phyloP scores from a whole-genome alignment of 2,888 invertebrate species.

The Calliphora vomitoria region DNA sequence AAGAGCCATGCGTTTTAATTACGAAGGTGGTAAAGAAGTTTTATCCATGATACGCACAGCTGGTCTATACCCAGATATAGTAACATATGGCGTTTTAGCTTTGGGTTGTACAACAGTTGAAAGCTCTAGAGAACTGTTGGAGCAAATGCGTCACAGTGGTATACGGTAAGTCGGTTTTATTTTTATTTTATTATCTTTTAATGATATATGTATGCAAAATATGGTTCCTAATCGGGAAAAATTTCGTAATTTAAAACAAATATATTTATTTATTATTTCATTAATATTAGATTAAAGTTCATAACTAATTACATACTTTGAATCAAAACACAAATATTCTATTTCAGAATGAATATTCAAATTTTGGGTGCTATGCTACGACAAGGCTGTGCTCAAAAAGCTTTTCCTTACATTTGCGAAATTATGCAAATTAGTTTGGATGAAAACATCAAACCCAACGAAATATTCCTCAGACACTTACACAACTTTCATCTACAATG shows the following conservation, averaged over 20 bases:
- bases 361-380: slow-evolving; percentile 91
- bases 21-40: slow-evolving; percentile 88
- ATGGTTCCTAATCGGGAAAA: too few relatives aligned
- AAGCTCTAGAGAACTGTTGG: slow-evolving; percentile 88
- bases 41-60: slow-evolving; percentile 86
- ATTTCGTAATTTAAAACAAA: too few relatives aligned
- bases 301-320: too few relatives aligned
- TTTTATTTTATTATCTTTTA: background rate
- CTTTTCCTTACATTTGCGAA: slow-evolving; percentile 89
- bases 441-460: slow-evolving; percentile 88
- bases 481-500: slow-evolving; percentile 87
- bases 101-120: slow-evolving; percentile 89
- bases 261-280: background rate
- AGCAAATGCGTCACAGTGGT: slow-evolving; percentile 89
- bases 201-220: too few relatives aligned
- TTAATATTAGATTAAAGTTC: too few relatives aligned
- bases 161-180: slow-evolving; percentile 85
- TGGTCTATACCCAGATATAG: slow-evolving; percentile 88
- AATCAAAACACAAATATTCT: too few relatives aligned
- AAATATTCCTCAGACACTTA: slow-evolving; percentile 87
- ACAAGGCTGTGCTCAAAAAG: slow-evolving; percentile 87
- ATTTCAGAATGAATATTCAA: slow-evolving; percentile 88
- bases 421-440: slow-evolving; percentile 88
- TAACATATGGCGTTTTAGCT: slow-evolving; percentile 94
- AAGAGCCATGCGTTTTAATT: slow-evolving; percentile 89